These are phyloP conservation scores for Typhlichthys subterraneus DNA, from an alignment of 2,797 vertebrate species.

Conservation along the genomic window DNA sequence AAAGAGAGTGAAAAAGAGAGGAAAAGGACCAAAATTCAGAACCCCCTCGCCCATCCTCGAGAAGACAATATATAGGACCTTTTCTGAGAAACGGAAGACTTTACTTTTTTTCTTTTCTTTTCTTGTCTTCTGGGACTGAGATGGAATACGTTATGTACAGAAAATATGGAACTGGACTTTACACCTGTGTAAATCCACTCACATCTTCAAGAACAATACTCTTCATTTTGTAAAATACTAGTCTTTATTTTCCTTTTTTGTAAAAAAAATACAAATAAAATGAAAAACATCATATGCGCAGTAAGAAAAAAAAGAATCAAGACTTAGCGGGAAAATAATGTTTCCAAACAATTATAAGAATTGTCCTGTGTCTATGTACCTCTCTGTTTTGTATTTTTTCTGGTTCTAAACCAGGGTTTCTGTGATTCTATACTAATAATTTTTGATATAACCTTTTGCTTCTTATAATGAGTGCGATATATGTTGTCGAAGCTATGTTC, in stretches of 20 bases:
- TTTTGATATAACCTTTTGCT: conserved; percentile 99
- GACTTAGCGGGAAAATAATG: conserved; percentile 97
- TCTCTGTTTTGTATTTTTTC: conserved; percentile 99
- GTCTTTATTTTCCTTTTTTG: conserved; percentile 97
- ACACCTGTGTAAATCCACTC: conserved; percentile 89
- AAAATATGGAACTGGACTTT: conserved; percentile 89
- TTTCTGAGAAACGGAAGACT: conserved; percentile 82
- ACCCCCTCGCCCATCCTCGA: conserved; percentile 60
- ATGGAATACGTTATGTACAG: conserved; percentile 98
- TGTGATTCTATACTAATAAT: conserved; percentile 99
- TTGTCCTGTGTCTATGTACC: conserved; percentile 99
- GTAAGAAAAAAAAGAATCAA: conserved; percentile 90
- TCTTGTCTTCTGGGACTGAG: conserved; percentile 89
- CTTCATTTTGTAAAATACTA: conserved; percentile 99
- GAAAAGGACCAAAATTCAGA: conserved; percentile 32
- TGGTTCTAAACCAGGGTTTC: conserved; percentile 99
- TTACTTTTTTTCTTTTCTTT: conserved; percentile 60
- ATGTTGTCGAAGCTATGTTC: conserved; percentile 99
- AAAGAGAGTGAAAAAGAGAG: conserved; percentile 79
- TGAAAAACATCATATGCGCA: conserved; percentile 96
- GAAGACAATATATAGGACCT: conserved; percentile 86
- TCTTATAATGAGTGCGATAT: conserved; percentile 99
- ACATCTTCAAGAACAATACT: conserved; percentile 91
- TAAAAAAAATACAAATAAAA: conserved; percentile 83
- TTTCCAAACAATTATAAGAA: conserved; percentile 99